A percentile compares a stretch with the other conserved stretches of the same genome.
Evolutionary conservation across 2,113 vertebrate species (phyloP).

Genomic region (Cephalophus harveyi): DNA sequence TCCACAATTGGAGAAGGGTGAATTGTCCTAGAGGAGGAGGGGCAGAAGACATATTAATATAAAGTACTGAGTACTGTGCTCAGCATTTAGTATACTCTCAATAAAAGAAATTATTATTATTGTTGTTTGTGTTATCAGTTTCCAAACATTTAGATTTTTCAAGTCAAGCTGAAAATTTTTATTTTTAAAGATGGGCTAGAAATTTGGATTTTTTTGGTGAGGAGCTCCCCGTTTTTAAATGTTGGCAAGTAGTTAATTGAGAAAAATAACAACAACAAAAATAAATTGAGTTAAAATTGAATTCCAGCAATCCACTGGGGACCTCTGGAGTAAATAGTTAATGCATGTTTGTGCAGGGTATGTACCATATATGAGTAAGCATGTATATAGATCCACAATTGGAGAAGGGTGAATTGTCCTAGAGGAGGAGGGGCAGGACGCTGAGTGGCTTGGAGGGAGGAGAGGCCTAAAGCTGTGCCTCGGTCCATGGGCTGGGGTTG

Average conservation of each 20-base stretch:
- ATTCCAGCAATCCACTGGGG: neutral
- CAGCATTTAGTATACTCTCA: neutral
- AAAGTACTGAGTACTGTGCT: neutral
- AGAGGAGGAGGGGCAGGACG: neutral
- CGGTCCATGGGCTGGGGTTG: too few relatives aligned
- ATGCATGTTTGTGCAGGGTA: neutral
- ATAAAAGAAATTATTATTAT: neutral
- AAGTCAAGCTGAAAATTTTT: neutral
- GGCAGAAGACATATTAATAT: neutral
- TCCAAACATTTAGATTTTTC: neutral
- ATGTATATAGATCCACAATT: accelerated
- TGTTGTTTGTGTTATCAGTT: neutral
- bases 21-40: neutral
- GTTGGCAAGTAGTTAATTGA: neutral
- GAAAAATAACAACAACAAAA: neutral
- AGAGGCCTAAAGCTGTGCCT: too few relatives aligned
- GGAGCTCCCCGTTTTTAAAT: neutral
- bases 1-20: accelerated
- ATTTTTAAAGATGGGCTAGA: neutral
- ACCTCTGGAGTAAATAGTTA: neutral
- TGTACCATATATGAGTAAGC: neutral
- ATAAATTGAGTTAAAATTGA: neutral
- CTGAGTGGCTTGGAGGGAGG: too few relatives aligned
- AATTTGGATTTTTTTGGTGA: neutral
- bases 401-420: too few relatives aligned